Evolutionary conservation across 2,888 invertebrate genomes (phyloP).

Genomic region (Limenitis camilla): DNA sequence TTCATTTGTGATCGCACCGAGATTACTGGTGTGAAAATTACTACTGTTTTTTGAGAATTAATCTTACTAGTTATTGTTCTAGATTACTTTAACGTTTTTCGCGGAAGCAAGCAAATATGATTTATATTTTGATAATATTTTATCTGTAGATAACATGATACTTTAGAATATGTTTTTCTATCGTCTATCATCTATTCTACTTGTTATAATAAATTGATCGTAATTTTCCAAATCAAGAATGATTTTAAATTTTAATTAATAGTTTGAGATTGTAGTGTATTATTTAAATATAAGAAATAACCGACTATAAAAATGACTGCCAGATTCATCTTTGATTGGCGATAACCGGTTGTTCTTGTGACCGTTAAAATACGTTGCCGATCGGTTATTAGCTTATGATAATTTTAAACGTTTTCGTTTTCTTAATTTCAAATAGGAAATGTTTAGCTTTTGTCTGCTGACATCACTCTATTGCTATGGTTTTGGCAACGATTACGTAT

Average conservation of each 20-base stretch:
- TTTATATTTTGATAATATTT: neutral
- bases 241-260: neutral
- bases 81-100: neutral
- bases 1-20: slow-evolving; percentile 14
- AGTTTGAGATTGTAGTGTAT: neutral
- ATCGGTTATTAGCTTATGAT: slow-evolving; percentile 44
- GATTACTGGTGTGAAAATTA: slow-evolving; percentile 5
- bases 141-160: neutral
- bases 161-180: too few species aligned
- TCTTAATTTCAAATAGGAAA: slow-evolving; percentile 3
- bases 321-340: slow-evolving; percentile 20
- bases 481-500: neutral
- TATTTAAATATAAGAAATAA: slow-evolving; percentile 9
- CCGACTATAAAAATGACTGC: slow-evolving; percentile 26
- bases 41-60: slow-evolving; percentile 1
- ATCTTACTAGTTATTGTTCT: neutral
- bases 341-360: slow-evolving; percentile 40
- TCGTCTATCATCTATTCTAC: neutral
- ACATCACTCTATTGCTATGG: neutral
- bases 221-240: neutral
- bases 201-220: neutral
- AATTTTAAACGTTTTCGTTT: slow-evolving; percentile 38
- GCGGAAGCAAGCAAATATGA: neutral
- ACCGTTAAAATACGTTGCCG: slow-evolving; percentile 55
- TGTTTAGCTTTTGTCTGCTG: slow-evolving; percentile 2